A percentile compares a stretch with the other conserved stretches of the same genome.
phyloP scores from a whole-genome alignment of 1,140 invertebrate species.

The Lordiphosa stackelbergi region DNA sequence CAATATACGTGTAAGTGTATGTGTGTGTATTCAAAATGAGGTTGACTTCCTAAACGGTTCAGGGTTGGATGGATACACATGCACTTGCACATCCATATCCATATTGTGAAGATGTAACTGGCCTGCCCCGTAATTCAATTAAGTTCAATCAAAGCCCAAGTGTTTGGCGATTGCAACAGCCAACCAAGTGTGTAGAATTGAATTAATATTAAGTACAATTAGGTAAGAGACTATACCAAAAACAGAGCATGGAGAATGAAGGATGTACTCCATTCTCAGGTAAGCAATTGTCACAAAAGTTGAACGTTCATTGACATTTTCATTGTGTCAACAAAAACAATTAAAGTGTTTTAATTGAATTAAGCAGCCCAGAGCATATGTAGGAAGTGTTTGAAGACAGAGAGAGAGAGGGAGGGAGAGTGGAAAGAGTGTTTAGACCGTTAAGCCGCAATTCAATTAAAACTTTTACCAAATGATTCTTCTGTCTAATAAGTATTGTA shows the following conservation, averaged over 20 bases:
- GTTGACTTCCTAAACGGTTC: slow-evolving; percentile 35
- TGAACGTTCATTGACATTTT: slow-evolving; percentile 40
- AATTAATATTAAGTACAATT: slow-evolving; percentile 49
- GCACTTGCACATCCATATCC: slow-evolving; percentile 3
- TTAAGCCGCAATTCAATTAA: slow-evolving; percentile 14
- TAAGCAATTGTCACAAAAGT: slow-evolving; percentile 8
- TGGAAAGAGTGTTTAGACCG: slow-evolving; percentile 2
- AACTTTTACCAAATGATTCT: neutral
- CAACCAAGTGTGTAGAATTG: slow-evolving; percentile 48
- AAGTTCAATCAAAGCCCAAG: slow-evolving; percentile 62
- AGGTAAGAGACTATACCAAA: too few species aligned
- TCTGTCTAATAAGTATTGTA: too few species aligned
- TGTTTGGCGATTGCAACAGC: slow-evolving; percentile 44
- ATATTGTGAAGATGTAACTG: slow-evolving; percentile 45
- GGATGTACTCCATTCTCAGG: too few species aligned
- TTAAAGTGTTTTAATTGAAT: slow-evolving; percentile 55
- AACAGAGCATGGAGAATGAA: too few species aligned
- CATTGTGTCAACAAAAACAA: slow-evolving; percentile 49
- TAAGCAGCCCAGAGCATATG: slow-evolving; percentile 16
- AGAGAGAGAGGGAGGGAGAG: neutral
- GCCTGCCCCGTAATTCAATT: slow-evolving; percentile 63
- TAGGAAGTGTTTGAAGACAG: neutral
- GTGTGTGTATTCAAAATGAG: slow-evolving; percentile 6
- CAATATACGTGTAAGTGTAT: neutral
- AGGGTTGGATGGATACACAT: neutral